Conservation (phyloP, 2,888 invertebrate species). For the Hanleya hanleyi region DNA sequence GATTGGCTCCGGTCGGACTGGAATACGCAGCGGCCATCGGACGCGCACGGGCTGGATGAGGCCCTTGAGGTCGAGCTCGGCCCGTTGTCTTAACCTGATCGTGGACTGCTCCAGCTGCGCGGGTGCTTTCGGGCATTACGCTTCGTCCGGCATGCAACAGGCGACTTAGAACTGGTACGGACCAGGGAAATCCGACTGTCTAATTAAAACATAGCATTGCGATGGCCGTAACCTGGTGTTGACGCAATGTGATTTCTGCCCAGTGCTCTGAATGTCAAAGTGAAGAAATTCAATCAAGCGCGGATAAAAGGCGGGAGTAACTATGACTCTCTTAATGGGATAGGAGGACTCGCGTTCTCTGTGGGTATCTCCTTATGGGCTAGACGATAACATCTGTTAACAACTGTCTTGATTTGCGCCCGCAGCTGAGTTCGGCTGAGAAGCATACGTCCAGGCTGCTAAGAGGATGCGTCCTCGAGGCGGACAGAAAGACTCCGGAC, state of each 20-base stretch:
- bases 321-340: too few species aligned
- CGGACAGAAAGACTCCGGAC: too few species aligned
- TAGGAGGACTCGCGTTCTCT: too few species aligned
- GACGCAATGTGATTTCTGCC: conserved; percentile 81
- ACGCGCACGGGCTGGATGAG: conserved; percentile 59
- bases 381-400: too few species aligned
- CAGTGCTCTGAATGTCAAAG: conserved; percentile 81
- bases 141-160: conserved; percentile 77
- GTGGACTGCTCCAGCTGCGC: conserved; percentile 65
- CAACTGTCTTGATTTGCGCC: too few species aligned
- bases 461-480: too few species aligned
- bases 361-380: too few species aligned
- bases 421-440: too few species aligned
- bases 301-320: too few species aligned
- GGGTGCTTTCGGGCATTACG: conserved; percentile 43
- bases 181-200: conserved; percentile 81
- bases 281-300: conserved; percentile 81
- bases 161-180: conserved; percentile 79
- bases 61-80: conserved; percentile 53
- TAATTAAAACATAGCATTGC: conserved; percentile 83
- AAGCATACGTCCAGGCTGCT: too few species aligned
- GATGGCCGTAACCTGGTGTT: conserved; percentile 76
- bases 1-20: conserved; percentile 80
- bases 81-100: conserved; percentile 57
- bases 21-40: conserved; percentile 75